Base-by-base conservation (phyloP, 2,797 vertebrate species). In the Phrynocephalus vlangalii region DNA sequence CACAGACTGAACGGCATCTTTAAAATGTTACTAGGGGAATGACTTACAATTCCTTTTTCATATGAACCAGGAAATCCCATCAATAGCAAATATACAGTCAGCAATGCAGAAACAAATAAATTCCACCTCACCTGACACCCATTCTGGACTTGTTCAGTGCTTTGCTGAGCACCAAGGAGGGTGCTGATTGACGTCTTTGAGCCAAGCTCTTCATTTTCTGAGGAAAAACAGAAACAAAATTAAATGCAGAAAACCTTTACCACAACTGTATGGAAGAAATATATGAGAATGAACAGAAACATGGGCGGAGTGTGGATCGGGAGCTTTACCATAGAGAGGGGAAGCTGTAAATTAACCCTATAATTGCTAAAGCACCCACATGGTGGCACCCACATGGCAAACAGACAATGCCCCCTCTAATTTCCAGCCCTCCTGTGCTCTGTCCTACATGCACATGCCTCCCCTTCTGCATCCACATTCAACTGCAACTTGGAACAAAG, bases 201-300 rank as follows among this genome's bases (percentile, higher is more conserved):
- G 98, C 97, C 95, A 98, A 94, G 70, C 97, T 98, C 97, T 99
- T 99, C 98, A 98, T 98, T 96, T 98, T 99, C 98, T 99, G 90
- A 87, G 94, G 83, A 90, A 83, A 87, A 90, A 84, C 81, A 93
- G 84, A 91, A 94, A 93, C 28, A 94, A 94, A 93, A 90, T 78
- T 5, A 94, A 92, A n/a, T 76, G n/a, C 6, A 86, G 0, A 18
- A 92, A 86, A 90, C 89, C 84, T 79, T 0, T 0, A 88, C 90
- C 66, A 26, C 8, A 91, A 82, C 5, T 88, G 90, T 81, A 81
- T 10, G 50, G 1, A 85, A 52, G 82, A 67, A 81, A 88, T 30
- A 16, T n/a, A 86, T 11, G 38, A 5, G 86, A n/a, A 72, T 16
- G 16, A 9, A 16, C 60, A 83, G 15, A 9, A 68, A 28, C 28